Percentiles rank a stretch among this genome's conserved stretches.
These are phyloP conservation scores for Deroplatys truncata DNA, from an alignment of 2,888 invertebrate genomes.

Conservation along the genomic window DNA sequence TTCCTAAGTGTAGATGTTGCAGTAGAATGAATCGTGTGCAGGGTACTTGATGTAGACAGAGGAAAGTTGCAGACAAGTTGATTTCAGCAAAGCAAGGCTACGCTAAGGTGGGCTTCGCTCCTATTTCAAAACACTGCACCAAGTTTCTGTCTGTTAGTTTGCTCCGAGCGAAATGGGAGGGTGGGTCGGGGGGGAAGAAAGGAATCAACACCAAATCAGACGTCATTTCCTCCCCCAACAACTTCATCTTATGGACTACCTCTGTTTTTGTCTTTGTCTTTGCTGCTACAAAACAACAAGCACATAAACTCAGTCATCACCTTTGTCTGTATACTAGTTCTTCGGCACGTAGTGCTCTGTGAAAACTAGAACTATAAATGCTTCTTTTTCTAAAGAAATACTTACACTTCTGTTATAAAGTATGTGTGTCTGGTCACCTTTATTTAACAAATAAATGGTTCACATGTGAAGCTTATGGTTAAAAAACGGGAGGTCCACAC, in stretches of 20 bases:
- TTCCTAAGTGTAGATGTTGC: too few relatives aligned
- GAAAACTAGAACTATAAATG: background rate
- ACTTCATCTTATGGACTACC: slow-evolving; percentile 9
- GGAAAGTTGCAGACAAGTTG: slow-evolving; percentile 3
- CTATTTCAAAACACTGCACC: background rate
- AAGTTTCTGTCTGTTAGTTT: background rate
- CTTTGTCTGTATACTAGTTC: background rate
- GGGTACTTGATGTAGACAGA: background rate
- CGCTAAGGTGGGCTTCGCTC: background rate
- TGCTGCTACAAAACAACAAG: background rate
- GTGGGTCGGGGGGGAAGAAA: background rate
- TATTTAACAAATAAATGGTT: too few relatives aligned
- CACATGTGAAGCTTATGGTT: too few relatives aligned
- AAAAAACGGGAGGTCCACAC: too few relatives aligned
- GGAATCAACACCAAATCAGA: slow-evolving; percentile 16
- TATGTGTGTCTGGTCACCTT: too few relatives aligned
- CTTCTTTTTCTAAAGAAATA: too few relatives aligned
- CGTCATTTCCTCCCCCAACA: slow-evolving; percentile 9
- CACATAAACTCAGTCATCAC: background rate
- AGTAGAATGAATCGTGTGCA: background rate
- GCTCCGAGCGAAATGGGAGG: background rate
- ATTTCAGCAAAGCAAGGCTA: background rate
- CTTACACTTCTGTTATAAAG: too few relatives aligned
- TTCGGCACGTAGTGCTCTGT: background rate
- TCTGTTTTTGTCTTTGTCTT: slow-evolving; percentile 12